These are phyloP conservation scores for Lethrus apterus DNA, from an alignment of 1,140 invertebrate genomes.

Conservation along the genomic window DNA sequence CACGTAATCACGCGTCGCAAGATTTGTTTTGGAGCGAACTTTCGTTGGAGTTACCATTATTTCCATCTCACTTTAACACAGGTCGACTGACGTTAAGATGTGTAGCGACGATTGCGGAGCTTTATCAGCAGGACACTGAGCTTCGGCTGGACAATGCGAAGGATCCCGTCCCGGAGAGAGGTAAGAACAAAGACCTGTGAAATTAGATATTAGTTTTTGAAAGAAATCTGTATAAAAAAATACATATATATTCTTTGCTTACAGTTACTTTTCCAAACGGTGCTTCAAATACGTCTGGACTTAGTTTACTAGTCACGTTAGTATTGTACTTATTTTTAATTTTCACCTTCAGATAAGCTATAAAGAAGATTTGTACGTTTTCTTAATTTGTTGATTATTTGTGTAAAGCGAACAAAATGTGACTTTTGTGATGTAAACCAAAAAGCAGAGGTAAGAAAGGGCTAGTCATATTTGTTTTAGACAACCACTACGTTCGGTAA, in stretches of 20 bases:
- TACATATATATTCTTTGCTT: background rate
- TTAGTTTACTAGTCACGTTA: no score
- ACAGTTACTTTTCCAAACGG: constrained; percentile 4
- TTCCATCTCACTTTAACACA: constrained; percentile 37
- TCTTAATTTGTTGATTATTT: no score
- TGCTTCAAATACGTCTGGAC: background rate
- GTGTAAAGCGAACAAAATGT: no score
- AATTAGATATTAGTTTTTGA: background rate
- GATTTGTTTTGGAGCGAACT: constrained; percentile 37
- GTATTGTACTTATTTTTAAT: no score
- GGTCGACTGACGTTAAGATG: constrained; percentile 46
- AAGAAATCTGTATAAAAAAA: background rate
- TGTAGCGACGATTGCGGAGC: constrained; percentile 47
- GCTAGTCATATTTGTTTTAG: no score
- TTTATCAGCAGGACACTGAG: constrained; percentile 49
- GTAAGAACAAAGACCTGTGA: constrained; percentile 43
- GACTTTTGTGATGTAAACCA: no score
- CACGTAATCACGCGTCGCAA: background rate
- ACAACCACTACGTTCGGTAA: no score
- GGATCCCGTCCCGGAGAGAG: constrained; percentile 51
- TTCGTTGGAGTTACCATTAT: constrained; percentile 34
- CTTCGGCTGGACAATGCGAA: constrained; percentile 45
- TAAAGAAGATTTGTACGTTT: no score
- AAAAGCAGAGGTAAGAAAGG: no score
- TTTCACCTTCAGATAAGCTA: no score